A percentile compares a stretch with the other conserved stretches of the same genome.
phyloP scores from a whole-genome alignment of 2,113 vertebrate species.

The Puntigrus tetrazona region DNA sequence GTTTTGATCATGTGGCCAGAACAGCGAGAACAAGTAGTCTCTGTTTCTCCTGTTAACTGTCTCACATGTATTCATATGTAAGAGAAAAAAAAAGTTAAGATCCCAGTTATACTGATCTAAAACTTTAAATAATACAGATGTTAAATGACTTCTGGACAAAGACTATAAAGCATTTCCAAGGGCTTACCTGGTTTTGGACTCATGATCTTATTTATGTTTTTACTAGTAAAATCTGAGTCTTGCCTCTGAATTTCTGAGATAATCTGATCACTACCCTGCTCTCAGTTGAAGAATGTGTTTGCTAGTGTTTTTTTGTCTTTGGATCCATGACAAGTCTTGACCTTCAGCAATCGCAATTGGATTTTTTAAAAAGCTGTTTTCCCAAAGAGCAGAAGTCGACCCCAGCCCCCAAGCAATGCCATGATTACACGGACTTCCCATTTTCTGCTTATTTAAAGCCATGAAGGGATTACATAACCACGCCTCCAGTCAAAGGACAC shows the following conservation, averaged over 20 bases:
- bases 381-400: background rate
- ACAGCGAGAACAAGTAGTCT: background rate
- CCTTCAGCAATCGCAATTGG: constrained; percentile 8
- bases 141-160: background rate
- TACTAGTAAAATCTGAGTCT: background rate
- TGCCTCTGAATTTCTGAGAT: background rate
- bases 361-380: background rate
- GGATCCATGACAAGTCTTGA: background rate
- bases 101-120: background rate
- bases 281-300: background rate
- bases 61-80: background rate
- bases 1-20: background rate
- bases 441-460: constrained; percentile 17
- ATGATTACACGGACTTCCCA: constrained; percentile 38
- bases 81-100: background rate
- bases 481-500: constrained; percentile 38
- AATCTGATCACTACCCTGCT: background rate
- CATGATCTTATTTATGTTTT: constrained; percentile 8
- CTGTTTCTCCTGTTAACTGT: background rate
- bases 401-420: constrained; percentile 12
- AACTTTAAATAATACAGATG: background rate
- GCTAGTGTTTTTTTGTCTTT: constrained; percentile 11
- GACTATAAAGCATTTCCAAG: background rate
- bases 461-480: constrained; percentile 47
- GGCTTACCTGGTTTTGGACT: background rate